Evolutionary conservation across 2,888 invertebrate species (phyloP).

Genomic region (Biston betularia): DNA sequence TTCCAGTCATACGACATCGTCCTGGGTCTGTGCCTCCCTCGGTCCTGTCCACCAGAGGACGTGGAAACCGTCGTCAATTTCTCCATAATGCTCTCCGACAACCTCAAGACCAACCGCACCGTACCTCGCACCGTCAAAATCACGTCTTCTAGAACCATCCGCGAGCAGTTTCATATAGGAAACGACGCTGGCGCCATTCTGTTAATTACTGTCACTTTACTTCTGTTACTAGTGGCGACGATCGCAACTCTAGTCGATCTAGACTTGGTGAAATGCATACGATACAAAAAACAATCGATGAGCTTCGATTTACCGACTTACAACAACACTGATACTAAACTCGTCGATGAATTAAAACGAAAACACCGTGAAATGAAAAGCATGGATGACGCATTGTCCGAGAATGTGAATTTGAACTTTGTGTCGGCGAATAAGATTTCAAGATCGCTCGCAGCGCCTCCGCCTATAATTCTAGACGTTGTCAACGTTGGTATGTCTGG

Average conservation of each 20-base stretch:
- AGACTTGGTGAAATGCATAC: slow-evolving; percentile 63
- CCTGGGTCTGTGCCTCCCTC: slow-evolving; percentile 81
- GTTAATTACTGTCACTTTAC: slow-evolving; percentile 60
- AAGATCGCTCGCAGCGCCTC: slow-evolving; percentile 56
- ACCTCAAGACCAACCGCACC: slow-evolving; percentile 69
- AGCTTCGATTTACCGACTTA: slow-evolving; percentile 74
- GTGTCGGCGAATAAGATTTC: slow-evolving; percentile 61
- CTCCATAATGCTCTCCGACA: slow-evolving; percentile 77
- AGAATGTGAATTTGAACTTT: slow-evolving; percentile 61
- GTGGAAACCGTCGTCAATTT: slow-evolving; percentile 78
- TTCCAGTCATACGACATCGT: slow-evolving; percentile 73
- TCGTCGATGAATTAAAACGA: slow-evolving; percentile 47
- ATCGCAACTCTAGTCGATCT: slow-evolving; percentile 80
- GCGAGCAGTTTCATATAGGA: slow-evolving; percentile 59
- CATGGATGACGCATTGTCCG: slow-evolving; percentile 55
- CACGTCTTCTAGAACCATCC: slow-evolving; percentile 61
- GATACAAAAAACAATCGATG: slow-evolving; percentile 61
- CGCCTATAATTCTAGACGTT: slow-evolving; percentile 73
- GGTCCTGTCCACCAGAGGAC: slow-evolving; percentile 74
- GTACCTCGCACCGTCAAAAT: slow-evolving; percentile 68
- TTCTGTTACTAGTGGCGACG: slow-evolving; percentile 64
- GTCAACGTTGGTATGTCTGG: slow-evolving; percentile 64
- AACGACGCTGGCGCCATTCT: slow-evolving; percentile 66
- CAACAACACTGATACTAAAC: slow-evolving; percentile 56
- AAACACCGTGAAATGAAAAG: slow-evolving; percentile 52